Evolutionary conservation across 2,888 invertebrate species (phyloP), one percentile per base, ranked within the genome.

Genomic region (Myathropa florea): DNA sequence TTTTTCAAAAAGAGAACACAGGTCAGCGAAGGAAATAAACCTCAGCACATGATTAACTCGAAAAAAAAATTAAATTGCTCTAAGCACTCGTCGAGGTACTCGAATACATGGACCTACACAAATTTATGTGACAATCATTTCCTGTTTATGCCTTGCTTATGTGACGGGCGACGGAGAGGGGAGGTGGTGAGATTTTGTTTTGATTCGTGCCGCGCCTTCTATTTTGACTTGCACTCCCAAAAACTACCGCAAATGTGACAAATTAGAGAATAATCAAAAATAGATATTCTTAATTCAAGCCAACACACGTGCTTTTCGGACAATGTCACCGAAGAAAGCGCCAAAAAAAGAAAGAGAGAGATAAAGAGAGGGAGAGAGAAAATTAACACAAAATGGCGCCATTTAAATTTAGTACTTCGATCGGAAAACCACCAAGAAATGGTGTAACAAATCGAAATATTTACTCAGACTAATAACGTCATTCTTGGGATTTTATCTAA

Each of bases 211-310:
- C 46, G 60, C 76, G 64, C 36, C 73, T 30, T 78, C 59, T 61
- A 72, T 65, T 76, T 85, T 53, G 85, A 88, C 82, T 28, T 65
- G 6, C 60, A 18, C 26, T 36, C 39, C 68, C 36, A 53, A 60
- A 63, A 53, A 67, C 75, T 78, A 53, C 46, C 71, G 30, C 30
- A 77, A 83, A 81, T 57, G 57, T 57, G 24, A 81, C 81, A 80
- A 71, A 71, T 82, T 72, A 23, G 24, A 57, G 24, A 57, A 57
- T 57, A 26, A 10, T 57, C 23, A 24, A 23, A 53, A 75, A 33
- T 64, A 75, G 14, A 46, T 59, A 46, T 39, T 71, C 39, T 53
- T 21, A 1, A 30, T 26, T 63, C 14, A n/a, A 26, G 64, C 36
- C 21, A 71, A 55, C 71, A 24, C 60, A 60, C 39, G 71, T 24